A percentile compares a stretch with the other conserved stretches of the same genome.
These are phyloP conservation scores for Volucella inanis DNA, from an alignment of 2,888 invertebrate genomes.

Conservation along the genomic window DNA sequence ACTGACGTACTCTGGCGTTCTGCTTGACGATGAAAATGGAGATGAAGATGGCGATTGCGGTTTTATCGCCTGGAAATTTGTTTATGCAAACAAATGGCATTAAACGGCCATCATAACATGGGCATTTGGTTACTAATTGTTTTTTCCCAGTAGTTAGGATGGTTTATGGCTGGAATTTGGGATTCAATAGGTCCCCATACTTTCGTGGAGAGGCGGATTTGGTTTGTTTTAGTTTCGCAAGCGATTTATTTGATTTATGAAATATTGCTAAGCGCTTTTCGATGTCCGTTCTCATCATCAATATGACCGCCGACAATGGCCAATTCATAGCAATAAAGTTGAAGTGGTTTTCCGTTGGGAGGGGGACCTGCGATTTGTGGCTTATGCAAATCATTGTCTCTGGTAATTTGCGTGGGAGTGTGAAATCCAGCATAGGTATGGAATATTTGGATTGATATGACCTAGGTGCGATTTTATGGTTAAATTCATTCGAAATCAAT, in stretches of 20 bases:
- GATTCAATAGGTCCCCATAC: constrained; percentile 26
- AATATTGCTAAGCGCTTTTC: constrained; percentile 60
- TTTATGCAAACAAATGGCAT: constrained; percentile 73
- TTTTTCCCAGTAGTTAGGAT: constrained; percentile 63
- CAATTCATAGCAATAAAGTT: too few relatives aligned
- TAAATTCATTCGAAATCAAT: too few relatives aligned
- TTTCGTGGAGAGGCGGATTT: constrained; percentile 16
- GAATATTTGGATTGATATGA: too few relatives aligned
- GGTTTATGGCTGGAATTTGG: constrained; percentile 56
- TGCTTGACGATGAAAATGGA: too few relatives aligned
- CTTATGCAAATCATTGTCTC: too few relatives aligned
- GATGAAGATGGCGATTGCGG: neutral
- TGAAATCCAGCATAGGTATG: too few relatives aligned
- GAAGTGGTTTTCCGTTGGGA: too few relatives aligned
- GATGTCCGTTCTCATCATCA: constrained; percentile 16
- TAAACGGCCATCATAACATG: constrained; percentile 67
- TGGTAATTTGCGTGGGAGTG: too few relatives aligned
- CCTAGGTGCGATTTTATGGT: too few relatives aligned
- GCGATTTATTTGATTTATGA: constrained; percentile 65
- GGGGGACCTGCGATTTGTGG: too few relatives aligned
- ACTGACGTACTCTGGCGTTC: too few relatives aligned
- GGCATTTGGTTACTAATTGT: constrained; percentile 67
- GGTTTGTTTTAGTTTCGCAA: constrained; percentile 50
- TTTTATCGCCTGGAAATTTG: constrained; percentile 63
- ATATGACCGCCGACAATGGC: too few relatives aligned